Conservation (phyloP, 2,113 vertebrate species). For the Mormyrus iriodes region DNA sequence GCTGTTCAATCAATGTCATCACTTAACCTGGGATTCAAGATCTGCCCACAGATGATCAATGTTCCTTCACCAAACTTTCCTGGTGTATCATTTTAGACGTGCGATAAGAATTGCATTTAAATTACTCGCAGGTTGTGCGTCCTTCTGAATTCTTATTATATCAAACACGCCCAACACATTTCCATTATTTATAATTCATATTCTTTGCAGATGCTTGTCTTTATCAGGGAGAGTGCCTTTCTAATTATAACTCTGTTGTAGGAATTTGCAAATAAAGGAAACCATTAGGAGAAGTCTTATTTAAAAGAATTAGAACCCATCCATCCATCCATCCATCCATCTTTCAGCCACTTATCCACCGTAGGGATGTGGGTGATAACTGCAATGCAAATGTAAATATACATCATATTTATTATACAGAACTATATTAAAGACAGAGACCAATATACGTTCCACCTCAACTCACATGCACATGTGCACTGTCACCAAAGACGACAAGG, state of each 20-base stretch:
- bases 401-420: neutral
- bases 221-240: conserved; percentile 9
- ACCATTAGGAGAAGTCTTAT: neutral
- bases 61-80: conserved; percentile 35
- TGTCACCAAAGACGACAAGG: neutral
- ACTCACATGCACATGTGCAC: neutral
- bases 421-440: neutral
- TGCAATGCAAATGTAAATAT: neutral
- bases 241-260: neutral
- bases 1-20: conserved; percentile 37
- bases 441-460: neutral
- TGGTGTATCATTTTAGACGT: conserved; percentile 30
- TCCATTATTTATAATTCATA: conserved; percentile 24
- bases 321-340: neutral
- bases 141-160: conserved; percentile 31
- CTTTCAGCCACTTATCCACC: neutral
- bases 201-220: neutral
- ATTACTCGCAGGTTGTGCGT: conserved; percentile 25
- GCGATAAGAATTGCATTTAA: conserved; percentile 30
- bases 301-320: neutral
- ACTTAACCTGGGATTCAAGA: conserved; percentile 10
- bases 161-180: conserved; percentile 18
- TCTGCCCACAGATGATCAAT: conserved; percentile 31
- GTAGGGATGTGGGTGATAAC: neutral
- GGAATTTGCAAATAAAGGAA: neutral